Evolutionary conservation across 1,140 invertebrate genomes (phyloP).

Genomic region (Trichonephila inaurata): DNA sequence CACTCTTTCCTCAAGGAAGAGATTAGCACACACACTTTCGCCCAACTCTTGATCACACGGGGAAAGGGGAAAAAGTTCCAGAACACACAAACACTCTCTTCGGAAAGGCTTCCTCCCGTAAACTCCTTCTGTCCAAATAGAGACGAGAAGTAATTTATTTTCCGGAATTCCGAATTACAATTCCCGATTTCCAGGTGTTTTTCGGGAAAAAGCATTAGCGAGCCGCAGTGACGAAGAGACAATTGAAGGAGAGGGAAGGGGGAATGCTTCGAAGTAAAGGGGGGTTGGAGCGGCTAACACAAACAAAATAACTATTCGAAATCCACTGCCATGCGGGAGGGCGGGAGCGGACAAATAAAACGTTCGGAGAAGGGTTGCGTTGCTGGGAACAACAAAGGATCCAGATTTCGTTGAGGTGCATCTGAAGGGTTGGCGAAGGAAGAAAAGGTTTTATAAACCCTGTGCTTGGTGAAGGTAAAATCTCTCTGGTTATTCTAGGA

Average conservation of each 20-base stretch:
- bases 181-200: conserved; percentile 28
- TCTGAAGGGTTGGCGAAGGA: not conserved
- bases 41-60: not conserved
- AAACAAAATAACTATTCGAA: conserved; percentile 41
- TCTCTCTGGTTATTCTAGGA: not conserved
- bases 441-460: not conserved
- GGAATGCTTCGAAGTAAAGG: not conserved
- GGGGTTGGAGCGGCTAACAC: not conserved
- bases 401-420: not conserved
- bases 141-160: conserved; percentile 52
- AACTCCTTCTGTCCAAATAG: conserved; percentile 51
- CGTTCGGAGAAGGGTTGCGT: not conserved
- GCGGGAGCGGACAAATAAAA: conserved; percentile 20
- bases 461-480: not conserved
- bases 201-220: conserved; percentile 12
- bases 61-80: not conserved
- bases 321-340: not conserved
- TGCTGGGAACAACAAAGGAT: not conserved
- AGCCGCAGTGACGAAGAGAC: conserved; percentile 15
- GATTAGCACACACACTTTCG: conserved; percentile 4
- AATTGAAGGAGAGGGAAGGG: not conserved
- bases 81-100: not conserved
- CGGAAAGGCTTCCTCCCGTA: not conserved
- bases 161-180: conserved; percentile 47
- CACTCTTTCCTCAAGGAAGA: not conserved